Base-by-base conservation (phyloP, 2,797 vertebrate species). In the Danio aesculapii region DNA sequence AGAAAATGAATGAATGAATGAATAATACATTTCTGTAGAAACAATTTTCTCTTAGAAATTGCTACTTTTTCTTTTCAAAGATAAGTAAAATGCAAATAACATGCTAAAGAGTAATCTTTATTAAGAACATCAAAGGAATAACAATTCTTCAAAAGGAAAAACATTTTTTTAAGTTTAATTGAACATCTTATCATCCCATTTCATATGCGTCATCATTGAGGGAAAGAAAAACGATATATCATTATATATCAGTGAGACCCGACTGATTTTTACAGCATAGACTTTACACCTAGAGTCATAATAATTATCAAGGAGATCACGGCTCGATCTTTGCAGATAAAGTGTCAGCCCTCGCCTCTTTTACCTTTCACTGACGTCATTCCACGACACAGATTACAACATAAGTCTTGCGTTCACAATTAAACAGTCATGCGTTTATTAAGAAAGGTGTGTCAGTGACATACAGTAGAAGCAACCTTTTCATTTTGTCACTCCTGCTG, bases 281-380 rank as follows among this genome's bases (percentile, higher is more conserved):
- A 88, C 87, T 89, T 90, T 88, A 87, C 86, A 90, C 86, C 81
- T 41, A 67, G 74, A 63, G 30, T 66, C 75, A 83, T 87, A 89
- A 84, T 85, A 43, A 49, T 53, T 4, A 16, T 77, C 80, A 62
- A 64, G 16, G 11, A 47, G 66, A 62, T 52, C 74, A 8, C 2
- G 6, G 16, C 52, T 14, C 19, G 68, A 77, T 64, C 52, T 55
- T 46, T 63, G 19, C 10, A 67, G 72, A 75, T 59, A 52, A 72
- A 13, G 49, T 16, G 19, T 68, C 69, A 81, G 16, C 68, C 39
- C 66, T 64, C 30, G 30, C 30, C 30, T 30, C 30, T 30, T 30
- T 30, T 30, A 1, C 1, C 3, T 52, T 70, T 52, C 39, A 43
- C 47, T 30, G 47, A 50, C 6, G 10, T 68, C 44, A 59, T 17